Evolutionary conservation across 1,140 invertebrate genomes (phyloP), one percentile per base, ranked within the genome.

Genomic region (Matsumurasca onukii): DNA sequence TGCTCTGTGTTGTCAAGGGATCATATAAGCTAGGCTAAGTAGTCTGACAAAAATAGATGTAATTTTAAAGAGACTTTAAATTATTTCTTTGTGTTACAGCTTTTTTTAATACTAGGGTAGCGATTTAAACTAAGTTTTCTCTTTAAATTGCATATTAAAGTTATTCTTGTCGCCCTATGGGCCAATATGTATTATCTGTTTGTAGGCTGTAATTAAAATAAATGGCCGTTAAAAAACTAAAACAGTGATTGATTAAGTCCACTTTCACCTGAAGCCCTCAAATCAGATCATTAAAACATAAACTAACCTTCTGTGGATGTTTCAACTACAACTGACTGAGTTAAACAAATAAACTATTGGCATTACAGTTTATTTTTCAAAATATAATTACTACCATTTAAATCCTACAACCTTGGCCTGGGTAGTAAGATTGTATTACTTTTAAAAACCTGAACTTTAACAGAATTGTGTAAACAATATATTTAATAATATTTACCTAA

Each of bases 21-120:
- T 59, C 55, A 59, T 59, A 27, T 59, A 59, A 59, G 55, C 55
- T 59, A 59, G 55, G 55, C 55, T 59, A 59, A 59, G 55, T 59
- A 59, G 55, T 59, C 55, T 59, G 22, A 27, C 13, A 52, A 27
- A 27, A 22, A 59, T 59, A 59, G 55, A 29, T 59, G 55, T 59
- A 25, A 59, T 59, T 59, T 59, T 59, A 59, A 59, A 27, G 49
- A 59, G 30, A 59, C 15, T 59, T 59, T 59, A 25, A 59, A 59
- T 59, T 59, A 27, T 22, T 59, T 39, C 17, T 17, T 59, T 59
- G 55, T 59, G 22, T 59, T 59, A 12, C 15, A 59, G 55, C 55
- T 59, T 59, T 20, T n/a, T 45, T 59, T 59, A 59, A 59, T 59
- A 29, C 22, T 59, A 59, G 55, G 22, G 25, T 59, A 59, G n/a